A percentile compares a stretch with the other conserved stretches of the same genome.
Evolutionary conservation across 2,888 invertebrate genomes (phyloP).

Genomic region (Drosophila lacicola): DNA sequence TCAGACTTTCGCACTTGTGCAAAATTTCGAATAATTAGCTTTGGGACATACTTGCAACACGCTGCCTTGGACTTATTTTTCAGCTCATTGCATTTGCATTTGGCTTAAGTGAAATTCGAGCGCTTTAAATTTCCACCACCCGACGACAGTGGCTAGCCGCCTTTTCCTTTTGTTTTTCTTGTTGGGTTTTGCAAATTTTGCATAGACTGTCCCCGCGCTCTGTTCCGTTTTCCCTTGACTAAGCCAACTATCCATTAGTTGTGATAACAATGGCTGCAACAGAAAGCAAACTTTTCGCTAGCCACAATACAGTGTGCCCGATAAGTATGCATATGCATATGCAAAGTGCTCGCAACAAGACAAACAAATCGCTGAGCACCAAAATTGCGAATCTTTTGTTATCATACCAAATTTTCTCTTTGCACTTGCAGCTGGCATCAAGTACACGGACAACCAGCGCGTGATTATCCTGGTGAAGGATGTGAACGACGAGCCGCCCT

Average conservation of each 20-base stretch:
- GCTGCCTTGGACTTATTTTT: slow-evolving; percentile 61
- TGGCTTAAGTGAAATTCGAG: slow-evolving; percentile 70
- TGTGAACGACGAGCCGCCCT: slow-evolving; percentile 97
- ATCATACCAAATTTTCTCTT: not conserved
- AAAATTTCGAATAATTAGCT: slow-evolving; percentile 12
- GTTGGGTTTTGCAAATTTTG: too few relatives aligned
- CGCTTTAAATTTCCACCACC: slow-evolving; percentile 61
- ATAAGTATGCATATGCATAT: slow-evolving; percentile 35
- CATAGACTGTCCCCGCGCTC: not conserved
- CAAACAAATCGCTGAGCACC: slow-evolving; percentile 28
- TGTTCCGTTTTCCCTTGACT: slow-evolving; percentile 6
- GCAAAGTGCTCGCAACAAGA: slow-evolving; percentile 27
- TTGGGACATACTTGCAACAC: slow-evolving; percentile 21
- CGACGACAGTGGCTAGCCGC: slow-evolving; percentile 5
- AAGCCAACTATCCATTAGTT: slow-evolving; percentile 68
- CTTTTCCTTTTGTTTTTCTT: not conserved
- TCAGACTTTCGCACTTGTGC: not conserved
- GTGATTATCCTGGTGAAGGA: slow-evolving; percentile 98
- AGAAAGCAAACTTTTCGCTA: slow-evolving; percentile 30
- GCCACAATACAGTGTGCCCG: slow-evolving; percentile 31
- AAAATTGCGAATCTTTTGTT: slow-evolving; percentile 1
- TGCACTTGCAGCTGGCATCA: slow-evolving; percentile 83
- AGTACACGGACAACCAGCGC: slow-evolving; percentile 96
- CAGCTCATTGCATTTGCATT: slow-evolving; percentile 76
- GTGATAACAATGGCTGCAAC: slow-evolving; percentile 58